A percentile compares a stretch with the other conserved stretches of the same genome.
phyloP scores from a whole-genome alignment of 2,113 vertebrate species.

The Patagioenas fasciata region DNA sequence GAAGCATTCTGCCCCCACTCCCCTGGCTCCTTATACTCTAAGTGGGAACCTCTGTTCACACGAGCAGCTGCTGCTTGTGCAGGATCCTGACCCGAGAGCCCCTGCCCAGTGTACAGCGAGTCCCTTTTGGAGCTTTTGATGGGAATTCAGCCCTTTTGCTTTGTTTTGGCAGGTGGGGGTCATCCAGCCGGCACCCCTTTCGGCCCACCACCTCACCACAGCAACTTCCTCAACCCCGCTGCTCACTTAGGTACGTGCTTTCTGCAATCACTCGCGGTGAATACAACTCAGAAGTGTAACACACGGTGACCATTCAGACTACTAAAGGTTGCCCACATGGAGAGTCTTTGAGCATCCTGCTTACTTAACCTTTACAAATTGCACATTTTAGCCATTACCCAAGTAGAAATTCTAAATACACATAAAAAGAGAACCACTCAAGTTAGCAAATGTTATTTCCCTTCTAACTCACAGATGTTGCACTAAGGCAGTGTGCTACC shows the following conservation, averaged over 20 bases:
- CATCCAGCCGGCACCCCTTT: slow-evolving; percentile 89
- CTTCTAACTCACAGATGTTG: background rate
- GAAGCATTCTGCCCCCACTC: background rate
- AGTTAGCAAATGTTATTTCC: background rate
- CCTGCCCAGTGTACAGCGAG: background rate
- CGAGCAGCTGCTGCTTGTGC: background rate
- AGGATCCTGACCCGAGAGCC: background rate
- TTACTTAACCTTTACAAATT: background rate
- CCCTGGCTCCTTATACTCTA: background rate
- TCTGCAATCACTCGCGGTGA: background rate
- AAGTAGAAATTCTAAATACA: background rate
- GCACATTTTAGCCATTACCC: background rate
- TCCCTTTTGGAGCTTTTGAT: background rate
- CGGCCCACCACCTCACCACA: slow-evolving; percentile 89
- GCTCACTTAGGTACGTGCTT: slow-evolving; percentile 87
- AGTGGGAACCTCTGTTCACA: background rate
- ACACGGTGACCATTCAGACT: background rate
- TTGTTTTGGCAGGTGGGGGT: slow-evolving; percentile 81
- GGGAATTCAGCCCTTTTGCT: slow-evolving; percentile 8
- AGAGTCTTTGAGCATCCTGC: background rate
- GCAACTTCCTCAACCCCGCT: slow-evolving; percentile 91
- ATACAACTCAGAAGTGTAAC: background rate
- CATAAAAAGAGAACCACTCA: background rate
- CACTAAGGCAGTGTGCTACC: background rate
- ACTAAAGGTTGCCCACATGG: background rate